Conservation (phyloP, 1,140 invertebrate species). For the Eurosta solidaginis region DNA sequence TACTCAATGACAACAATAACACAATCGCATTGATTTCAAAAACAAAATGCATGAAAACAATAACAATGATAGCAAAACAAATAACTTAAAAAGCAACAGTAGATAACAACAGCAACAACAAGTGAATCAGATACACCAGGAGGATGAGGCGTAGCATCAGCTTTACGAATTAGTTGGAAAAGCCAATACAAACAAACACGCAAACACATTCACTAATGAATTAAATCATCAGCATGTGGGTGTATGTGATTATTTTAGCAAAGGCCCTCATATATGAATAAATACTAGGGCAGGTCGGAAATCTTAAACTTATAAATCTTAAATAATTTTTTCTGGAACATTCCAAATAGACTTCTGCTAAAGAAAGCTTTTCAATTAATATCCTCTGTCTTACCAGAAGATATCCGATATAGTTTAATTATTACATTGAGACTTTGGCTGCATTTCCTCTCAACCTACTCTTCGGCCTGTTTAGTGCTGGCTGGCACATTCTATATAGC, state of each 20-base stretch:
- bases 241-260: not conserved
- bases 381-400: too few species aligned
- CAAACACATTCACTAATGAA: constrained; percentile 41
- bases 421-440: too few species aligned
- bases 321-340: too few species aligned
- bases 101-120: not conserved
- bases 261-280: not conserved
- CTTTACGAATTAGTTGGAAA: constrained; percentile 54
- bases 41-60: constrained; percentile 32
- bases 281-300: too few species aligned
- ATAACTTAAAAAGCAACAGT: not conserved
- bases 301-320: too few species aligned
- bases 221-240: not conserved
- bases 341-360: too few species aligned
- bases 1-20: constrained; percentile 15
- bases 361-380: too few species aligned
- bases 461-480: too few species aligned
- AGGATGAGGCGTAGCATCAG: constrained; percentile 33
- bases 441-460: too few species aligned
- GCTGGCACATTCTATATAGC: too few species aligned
- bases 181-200: constrained; percentile 41
- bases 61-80: constrained; percentile 27
- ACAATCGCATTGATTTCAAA: not conserved
- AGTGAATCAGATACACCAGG: not conserved
- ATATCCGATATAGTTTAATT: too few species aligned